phyloP scores from a whole-genome alignment of 2,113 vertebrate species.

The Tychaedon coryphoeus region DNA sequence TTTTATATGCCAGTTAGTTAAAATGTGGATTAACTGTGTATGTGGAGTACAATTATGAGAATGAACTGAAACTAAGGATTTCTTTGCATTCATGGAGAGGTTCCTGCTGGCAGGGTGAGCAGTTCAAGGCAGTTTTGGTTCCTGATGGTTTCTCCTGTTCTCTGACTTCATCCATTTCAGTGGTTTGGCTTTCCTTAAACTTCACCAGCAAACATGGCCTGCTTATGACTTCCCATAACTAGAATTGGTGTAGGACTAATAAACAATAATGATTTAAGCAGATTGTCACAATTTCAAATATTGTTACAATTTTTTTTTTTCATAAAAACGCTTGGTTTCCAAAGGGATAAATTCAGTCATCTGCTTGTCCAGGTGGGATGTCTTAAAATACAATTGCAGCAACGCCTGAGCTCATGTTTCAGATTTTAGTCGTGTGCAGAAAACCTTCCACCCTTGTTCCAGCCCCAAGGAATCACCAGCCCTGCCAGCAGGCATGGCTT shows the following conservation, averaged over 20 bases:
- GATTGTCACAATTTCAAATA: not conserved
- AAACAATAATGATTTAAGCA: not conserved
- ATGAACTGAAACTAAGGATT: not conserved
- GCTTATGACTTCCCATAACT: not conserved
- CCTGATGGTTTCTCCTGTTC: not conserved
- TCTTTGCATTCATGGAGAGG: not conserved
- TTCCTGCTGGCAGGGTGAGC: not conserved
- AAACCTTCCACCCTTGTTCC: not conserved
- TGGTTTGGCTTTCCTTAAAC: not conserved
- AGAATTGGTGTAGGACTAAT: not conserved
- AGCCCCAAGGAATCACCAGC: not conserved
- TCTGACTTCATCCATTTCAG: not conserved
- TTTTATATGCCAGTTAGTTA: not conserved
- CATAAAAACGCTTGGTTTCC: not conserved
- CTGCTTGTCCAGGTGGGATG: not conserved
- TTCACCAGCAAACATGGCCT: not conserved
- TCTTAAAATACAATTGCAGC: not conserved
- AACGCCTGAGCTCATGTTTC: not conserved
- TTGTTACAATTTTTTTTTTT: not conserved
- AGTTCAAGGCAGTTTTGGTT: not conserved
- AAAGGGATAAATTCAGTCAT: not conserved
- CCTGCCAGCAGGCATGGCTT: rapidly evolving
- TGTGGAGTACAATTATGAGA: not conserved
- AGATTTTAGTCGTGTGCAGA: not conserved
- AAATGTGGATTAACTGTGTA: not conserved